A percentile compares a stretch with the other conserved stretches of the same genome.
Evolutionary conservation across 2,888 invertebrate species (phyloP).

Genomic region (Ophraella communa): DNA sequence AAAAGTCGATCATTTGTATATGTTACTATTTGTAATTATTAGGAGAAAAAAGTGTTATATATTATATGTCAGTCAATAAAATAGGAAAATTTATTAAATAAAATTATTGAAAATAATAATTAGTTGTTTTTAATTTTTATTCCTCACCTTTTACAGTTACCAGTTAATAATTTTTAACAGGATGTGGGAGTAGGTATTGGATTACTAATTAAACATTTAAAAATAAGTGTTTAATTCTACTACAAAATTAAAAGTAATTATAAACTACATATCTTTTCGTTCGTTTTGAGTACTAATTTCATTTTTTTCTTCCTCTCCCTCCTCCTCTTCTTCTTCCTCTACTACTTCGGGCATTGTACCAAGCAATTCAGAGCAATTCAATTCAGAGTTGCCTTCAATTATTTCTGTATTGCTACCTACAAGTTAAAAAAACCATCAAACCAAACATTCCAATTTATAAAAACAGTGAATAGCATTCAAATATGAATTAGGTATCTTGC

Average conservation of each 20-base stretch:
- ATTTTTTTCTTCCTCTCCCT: slow-evolving; percentile 38
- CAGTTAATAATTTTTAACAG: too few species aligned
- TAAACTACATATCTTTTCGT: background rate
- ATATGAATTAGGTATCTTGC: too few species aligned
- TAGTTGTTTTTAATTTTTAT: too few species aligned
- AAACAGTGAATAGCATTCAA: background rate
- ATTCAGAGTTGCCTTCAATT: slow-evolving; percentile 60
- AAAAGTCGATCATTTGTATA: slow-evolving; percentile 54
- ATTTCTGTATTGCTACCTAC: slow-evolving; percentile 14
- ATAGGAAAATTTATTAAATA: slow-evolving; percentile 53
- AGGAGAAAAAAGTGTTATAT: slow-evolving; percentile 53
- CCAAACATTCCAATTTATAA: too few species aligned
- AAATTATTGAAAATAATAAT: slow-evolving; percentile 18
- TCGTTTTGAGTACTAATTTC: background rate
- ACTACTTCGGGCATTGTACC: slow-evolving; percentile 55
- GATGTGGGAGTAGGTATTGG: too few species aligned
- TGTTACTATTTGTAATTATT: slow-evolving; percentile 54
- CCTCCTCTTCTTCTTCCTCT: slow-evolving; percentile 52
- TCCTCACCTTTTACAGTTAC: too few species aligned
- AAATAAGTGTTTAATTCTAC: background rate
- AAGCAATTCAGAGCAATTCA: slow-evolving; percentile 63
- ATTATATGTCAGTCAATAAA: slow-evolving; percentile 55
- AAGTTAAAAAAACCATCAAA: slow-evolving; percentile 2
- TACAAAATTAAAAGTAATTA: background rate
- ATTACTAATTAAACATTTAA: background rate